Evolutionary conservation across 2,797 vertebrate genomes (phyloP).

Genomic region (Acropternis orthonyx): DNA sequence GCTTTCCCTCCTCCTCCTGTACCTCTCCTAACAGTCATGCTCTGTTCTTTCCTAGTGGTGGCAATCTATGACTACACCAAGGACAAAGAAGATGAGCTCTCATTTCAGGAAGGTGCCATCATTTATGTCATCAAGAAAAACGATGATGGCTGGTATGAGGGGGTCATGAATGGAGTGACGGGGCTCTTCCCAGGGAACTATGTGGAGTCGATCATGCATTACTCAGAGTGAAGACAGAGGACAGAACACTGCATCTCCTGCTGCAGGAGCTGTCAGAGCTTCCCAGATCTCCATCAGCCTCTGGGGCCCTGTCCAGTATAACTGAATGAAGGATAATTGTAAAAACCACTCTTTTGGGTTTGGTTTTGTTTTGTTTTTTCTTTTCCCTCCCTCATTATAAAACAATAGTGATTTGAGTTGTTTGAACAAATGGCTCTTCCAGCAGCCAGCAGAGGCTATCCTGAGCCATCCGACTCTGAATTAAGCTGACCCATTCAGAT

Average conservation of each 20-base stretch:
- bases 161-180: constrained; percentile 95
- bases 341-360: constrained; percentile 70
- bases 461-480: constrained; percentile 64
- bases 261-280: constrained; percentile 63
- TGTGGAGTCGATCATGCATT: constrained; percentile 99
- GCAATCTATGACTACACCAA: constrained; percentile 96
- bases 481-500: constrained; percentile 66
- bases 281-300: constrained; percentile 66
- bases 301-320: constrained; percentile 58
- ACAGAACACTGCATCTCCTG: constrained; percentile 27
- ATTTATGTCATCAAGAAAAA: constrained; percentile 99
- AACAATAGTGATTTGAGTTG: constrained; percentile 73
- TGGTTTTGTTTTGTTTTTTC: not conserved
- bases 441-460: constrained; percentile 66
- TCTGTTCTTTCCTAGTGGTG: constrained; percentile 84
- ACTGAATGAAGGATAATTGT: constrained; percentile 78
- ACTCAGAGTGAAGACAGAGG: constrained; percentile 86
- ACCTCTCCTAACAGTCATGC: not conserved
- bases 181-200: constrained; percentile 99
- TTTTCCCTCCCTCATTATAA: constrained; percentile 37
- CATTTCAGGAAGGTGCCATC: constrained; percentile 98
- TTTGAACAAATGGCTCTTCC: constrained; percentile 75
- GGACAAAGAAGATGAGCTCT: constrained; percentile 99
- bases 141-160: constrained; percentile 97
- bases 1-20: not conserved